phyloP scores from a whole-genome alignment of 1,140 invertebrate genomes.

The Hylaeus volcanicus region DNA sequence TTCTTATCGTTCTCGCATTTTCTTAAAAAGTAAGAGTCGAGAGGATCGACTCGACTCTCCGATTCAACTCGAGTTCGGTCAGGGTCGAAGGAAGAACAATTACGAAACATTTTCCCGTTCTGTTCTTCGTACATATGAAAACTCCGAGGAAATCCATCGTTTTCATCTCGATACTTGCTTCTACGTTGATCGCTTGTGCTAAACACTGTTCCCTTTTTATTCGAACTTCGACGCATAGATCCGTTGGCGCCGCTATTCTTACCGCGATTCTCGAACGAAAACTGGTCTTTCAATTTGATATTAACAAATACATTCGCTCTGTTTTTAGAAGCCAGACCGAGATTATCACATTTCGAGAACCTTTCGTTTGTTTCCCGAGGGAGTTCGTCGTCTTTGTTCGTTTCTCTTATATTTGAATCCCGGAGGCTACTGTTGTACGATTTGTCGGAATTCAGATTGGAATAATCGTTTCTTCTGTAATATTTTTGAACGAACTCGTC shows the following conservation, averaged over 20 bases:
- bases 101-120: neutral
- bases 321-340: neutral
- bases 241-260: neutral
- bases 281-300: neutral
- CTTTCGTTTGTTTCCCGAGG: no score
- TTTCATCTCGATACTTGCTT: neutral
- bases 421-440: neutral
- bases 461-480: slow-evolving; percentile 3
- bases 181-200: neutral
- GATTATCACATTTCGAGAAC: no score
- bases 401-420: no score
- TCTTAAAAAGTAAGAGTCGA: neutral
- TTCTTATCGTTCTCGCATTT: neutral
- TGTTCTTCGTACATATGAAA: neutral
- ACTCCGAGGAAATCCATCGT: neutral
- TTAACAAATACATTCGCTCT: neutral
- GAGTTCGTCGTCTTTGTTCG: neutral
- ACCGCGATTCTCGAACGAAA: neutral
- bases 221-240: no score
- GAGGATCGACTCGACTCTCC: neutral
- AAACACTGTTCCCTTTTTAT: neutral
- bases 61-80: neutral
- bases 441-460: neutral
- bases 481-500: slow-evolving; percentile 32
- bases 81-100: neutral